Conservation (phyloP, 2,113 vertebrate species). For the Tragelaphus buxtoni region DNA sequence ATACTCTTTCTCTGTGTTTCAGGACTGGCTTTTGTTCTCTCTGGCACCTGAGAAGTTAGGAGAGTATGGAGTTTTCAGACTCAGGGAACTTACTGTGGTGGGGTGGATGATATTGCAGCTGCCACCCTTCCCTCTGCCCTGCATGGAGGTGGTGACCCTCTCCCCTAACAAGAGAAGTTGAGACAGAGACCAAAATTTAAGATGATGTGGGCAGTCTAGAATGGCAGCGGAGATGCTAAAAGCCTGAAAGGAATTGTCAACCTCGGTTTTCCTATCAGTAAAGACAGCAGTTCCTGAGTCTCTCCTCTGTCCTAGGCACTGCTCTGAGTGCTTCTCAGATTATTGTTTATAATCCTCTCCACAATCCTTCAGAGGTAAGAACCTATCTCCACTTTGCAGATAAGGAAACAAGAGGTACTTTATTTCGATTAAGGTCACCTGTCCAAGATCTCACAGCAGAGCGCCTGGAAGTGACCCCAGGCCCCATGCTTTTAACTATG, state of each 20-base stretch:
- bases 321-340: background rate
- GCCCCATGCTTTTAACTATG: background rate
- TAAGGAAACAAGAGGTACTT: background rate
- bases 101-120: background rate
- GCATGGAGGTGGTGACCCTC: background rate
- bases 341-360: background rate
- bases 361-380: background rate
- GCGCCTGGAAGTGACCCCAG: background rate
- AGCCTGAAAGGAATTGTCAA: background rate
- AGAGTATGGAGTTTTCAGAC: background rate
- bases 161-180: background rate
- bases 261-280: background rate
- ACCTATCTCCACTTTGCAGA: background rate
- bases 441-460: background rate
- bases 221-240: background rate
- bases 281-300: background rate
- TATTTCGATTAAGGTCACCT: background rate
- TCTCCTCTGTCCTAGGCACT: background rate
- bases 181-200: background rate
- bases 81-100: background rate
- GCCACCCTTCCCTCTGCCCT: background rate
- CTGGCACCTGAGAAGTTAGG: background rate
- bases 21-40: background rate
- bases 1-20: background rate
- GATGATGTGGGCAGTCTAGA: background rate